A percentile compares a stretch with the other conserved stretches of the same genome.
phyloP scores from a whole-genome alignment of 2,888 invertebrate genomes.

The Incurvaria masculella region DNA sequence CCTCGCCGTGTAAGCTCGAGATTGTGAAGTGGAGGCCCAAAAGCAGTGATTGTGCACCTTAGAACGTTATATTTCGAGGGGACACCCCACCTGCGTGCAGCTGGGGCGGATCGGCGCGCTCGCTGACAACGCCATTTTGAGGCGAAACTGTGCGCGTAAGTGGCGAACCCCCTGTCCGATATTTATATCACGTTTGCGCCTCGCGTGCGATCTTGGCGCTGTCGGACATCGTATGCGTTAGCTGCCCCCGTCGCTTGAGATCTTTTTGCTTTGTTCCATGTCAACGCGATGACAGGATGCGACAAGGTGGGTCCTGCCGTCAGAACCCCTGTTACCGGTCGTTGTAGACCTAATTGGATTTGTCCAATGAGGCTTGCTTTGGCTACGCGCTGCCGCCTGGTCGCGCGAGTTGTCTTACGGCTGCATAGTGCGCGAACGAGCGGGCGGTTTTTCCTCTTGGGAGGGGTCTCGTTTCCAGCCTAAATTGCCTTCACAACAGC shows the following conservation, averaged over 20 bases:
- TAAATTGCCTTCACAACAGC: too few species aligned
- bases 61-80: background rate
- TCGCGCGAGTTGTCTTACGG: background rate
- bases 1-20: background rate
- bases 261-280: too few species aligned
- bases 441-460: constrained; percentile 10
- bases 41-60: background rate
- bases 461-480: constrained; percentile 12
- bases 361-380: constrained; percentile 12
- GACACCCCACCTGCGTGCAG: background rate
- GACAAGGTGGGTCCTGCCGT: constrained; percentile 40
- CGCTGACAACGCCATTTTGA: constrained; percentile 59
- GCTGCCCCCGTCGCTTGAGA: constrained; percentile 5
- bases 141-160: constrained; percentile 60
- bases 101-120: constrained; percentile 34
- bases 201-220: background rate
- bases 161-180: constrained; percentile 58
- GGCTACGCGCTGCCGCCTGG: too few species aligned
- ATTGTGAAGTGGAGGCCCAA: background rate
- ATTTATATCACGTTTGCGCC: constrained; percentile 22
- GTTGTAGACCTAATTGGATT: constrained; percentile 43
- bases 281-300: constrained; percentile 22
- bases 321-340: constrained; percentile 26
- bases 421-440: background rate
- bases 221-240: background rate